Conservation (phyloP, 1,140 invertebrate species). For the Grapholita molesta region DNA sequence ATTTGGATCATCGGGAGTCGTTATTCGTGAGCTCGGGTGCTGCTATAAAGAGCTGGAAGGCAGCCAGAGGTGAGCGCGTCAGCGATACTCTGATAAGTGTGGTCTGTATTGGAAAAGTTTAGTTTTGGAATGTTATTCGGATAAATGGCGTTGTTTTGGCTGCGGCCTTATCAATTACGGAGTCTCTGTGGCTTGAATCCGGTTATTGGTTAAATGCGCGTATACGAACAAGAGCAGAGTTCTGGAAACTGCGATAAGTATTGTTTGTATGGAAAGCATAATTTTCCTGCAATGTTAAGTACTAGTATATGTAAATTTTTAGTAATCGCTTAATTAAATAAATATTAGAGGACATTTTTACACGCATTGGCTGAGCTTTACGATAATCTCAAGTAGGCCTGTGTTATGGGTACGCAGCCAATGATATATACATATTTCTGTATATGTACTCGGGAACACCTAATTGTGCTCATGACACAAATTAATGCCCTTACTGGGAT, state of each 20-base stretch:
- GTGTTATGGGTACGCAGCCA: too few species aligned
- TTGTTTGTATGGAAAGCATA: background rate
- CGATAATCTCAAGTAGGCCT: too few species aligned
- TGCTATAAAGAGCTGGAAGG: background rate
- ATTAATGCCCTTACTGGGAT: too few species aligned
- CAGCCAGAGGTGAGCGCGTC: background rate
- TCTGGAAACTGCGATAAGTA: background rate
- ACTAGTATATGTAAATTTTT: too few species aligned
- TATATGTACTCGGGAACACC: too few species aligned
- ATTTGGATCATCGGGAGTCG: background rate
- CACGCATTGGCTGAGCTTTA: too few species aligned
- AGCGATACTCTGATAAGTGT: slow-evolving; percentile 11
- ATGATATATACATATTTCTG: too few species aligned
- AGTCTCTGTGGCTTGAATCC: background rate
- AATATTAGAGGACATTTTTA: too few species aligned
- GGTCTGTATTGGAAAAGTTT: slow-evolving; percentile 16
- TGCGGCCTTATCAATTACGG: background rate
- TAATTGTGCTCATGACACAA: too few species aligned
- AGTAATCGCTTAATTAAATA: too few species aligned
- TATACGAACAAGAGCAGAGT: background rate
- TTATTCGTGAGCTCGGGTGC: background rate
- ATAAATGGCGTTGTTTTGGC: slow-evolving; percentile 15
- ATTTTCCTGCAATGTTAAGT: background rate
- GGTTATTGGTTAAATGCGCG: background rate
- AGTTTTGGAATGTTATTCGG: slow-evolving; percentile 9